Evolutionary conservation across 2,888 invertebrate genomes (phyloP).

Genomic region (Margaritifera margaritifera): DNA sequence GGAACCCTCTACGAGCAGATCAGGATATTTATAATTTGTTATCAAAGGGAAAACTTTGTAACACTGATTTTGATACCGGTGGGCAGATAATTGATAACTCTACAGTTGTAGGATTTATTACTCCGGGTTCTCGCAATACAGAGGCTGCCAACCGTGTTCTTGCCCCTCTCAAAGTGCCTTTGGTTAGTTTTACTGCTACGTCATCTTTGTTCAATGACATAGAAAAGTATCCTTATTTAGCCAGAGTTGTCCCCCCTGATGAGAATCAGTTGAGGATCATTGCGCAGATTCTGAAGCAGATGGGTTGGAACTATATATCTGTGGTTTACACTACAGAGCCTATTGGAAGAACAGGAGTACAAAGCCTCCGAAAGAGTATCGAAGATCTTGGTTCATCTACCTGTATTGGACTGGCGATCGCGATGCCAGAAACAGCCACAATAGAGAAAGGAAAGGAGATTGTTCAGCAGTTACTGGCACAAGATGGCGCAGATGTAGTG

Average conservation of each 20-base stretch:
- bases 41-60: conserved; percentile 64
- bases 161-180: conserved; percentile 75
- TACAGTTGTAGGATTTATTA: conserved; percentile 66
- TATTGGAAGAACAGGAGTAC: conserved; percentile 33
- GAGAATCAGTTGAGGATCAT: conserved; percentile 58
- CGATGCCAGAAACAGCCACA: conserved; percentile 27
- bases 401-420: conserved; percentile 38
- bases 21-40: conserved; percentile 67
- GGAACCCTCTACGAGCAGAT: conserved; percentile 52
- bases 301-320: conserved; percentile 71
- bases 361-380: conserved; percentile 14
- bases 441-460: conserved; percentile 34
- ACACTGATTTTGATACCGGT: conserved; percentile 45
- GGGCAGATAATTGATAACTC: conserved; percentile 35
- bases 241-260: conserved; percentile 60
- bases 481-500: conserved; percentile 55
- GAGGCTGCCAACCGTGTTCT: conserved; percentile 73
- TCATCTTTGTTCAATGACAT: conserved; percentile 46
- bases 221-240: conserved; percentile 52
- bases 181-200: conserved; percentile 65
- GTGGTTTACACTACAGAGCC: conserved; percentile 57
- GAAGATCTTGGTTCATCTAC: conserved; percentile 29
- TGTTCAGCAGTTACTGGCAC: conserved; percentile 32
- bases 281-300: conserved; percentile 63
- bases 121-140: conserved; percentile 53